Conservation (phyloP, 2,797 vertebrate species). For the Gymnothorax reevesii region DNA sequence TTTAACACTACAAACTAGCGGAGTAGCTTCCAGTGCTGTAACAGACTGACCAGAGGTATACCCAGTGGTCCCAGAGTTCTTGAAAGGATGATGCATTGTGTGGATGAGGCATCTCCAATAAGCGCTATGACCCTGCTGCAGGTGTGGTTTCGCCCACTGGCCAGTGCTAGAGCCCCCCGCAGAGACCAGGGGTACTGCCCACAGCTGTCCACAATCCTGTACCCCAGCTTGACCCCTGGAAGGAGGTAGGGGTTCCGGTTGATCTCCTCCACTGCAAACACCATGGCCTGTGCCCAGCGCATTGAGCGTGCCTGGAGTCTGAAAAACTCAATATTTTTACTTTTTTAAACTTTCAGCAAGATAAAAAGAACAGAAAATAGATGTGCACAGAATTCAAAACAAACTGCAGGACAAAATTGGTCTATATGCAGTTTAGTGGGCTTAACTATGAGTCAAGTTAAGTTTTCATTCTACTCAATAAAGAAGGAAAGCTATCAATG, state of each 20-base stretch:
- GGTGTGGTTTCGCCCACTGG: slow-evolving; percentile 51
- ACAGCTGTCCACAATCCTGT: slow-evolving; percentile 64
- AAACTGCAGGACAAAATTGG: no score
- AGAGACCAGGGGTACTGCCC: slow-evolving; percentile 51
- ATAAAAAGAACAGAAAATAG: neutral
- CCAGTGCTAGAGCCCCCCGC: slow-evolving; percentile 54
- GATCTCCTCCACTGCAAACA: slow-evolving; percentile 73
- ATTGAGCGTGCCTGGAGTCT: slow-evolving; percentile 69
- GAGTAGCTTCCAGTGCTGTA: neutral
- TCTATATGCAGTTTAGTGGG: no score
- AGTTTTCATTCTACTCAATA: slow-evolving; percentile 24
- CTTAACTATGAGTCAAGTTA: no score
- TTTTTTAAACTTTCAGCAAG: neutral
- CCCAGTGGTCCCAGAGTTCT: slow-evolving; percentile 60
- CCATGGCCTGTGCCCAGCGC: slow-evolving; percentile 67
- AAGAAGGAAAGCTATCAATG: neutral
- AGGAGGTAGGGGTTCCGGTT: slow-evolving; percentile 57
- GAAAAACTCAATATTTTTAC: slow-evolving; percentile 28
- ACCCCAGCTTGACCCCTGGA: slow-evolving; percentile 64
- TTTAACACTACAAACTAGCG: neutral
- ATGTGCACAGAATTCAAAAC: no score
- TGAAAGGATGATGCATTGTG: slow-evolving; percentile 62
- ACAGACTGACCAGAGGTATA: slow-evolving; percentile 66
- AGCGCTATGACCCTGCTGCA: slow-evolving; percentile 64
- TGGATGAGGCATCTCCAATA: slow-evolving; percentile 68